Conservation (phyloP, 2,113 vertebrate genomes). For the Hucho hucho region DNA sequence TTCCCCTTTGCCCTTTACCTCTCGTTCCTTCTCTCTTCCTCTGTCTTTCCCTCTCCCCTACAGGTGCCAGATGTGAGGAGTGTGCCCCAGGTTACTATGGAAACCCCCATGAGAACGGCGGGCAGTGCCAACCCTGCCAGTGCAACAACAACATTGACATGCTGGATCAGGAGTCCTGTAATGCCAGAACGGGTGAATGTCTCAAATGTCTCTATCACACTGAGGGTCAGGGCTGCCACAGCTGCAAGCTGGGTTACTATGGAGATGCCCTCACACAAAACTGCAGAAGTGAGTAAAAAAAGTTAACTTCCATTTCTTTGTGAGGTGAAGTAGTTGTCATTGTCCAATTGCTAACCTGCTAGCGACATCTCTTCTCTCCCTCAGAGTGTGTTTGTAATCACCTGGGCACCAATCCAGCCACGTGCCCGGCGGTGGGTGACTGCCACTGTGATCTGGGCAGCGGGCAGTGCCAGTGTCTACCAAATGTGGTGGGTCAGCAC, state of each 20-base stretch:
- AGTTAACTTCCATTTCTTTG: neutral
- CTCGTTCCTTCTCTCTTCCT: neutral
- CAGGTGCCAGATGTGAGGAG: conserved; percentile 88
- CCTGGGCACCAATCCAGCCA: conserved; percentile 78
- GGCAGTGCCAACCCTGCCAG: conserved; percentile 82
- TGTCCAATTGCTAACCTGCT: neutral
- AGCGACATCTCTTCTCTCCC: neutral
- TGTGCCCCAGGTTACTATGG: conserved; percentile 92
- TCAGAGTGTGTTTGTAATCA: conserved; percentile 88
- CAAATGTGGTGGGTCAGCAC: conserved; percentile 82
- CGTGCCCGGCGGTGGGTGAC: conserved; percentile 69
- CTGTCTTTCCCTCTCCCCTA: conserved; percentile 5
- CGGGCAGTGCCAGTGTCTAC: conserved; percentile 88
- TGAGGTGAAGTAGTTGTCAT: neutral
- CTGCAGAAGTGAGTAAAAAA: conserved; percentile 85
- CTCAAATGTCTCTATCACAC: conserved; percentile 89
- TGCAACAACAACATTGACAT: conserved; percentile 93
- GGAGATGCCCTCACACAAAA: conserved; percentile 85
- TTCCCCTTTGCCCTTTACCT: neutral
- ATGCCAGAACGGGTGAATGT: conserved; percentile 79
- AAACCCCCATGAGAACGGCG: conserved; percentile 77
- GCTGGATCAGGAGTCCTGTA: conserved; percentile 83
- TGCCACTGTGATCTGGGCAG: conserved; percentile 82
- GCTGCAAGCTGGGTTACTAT: conserved; percentile 85
- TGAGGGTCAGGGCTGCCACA: conserved; percentile 80